Evolutionary conservation across 2,797 vertebrate species (phyloP), one percentile per base, ranked within the genome.

Genomic region (Prunella strophiata): DNA sequence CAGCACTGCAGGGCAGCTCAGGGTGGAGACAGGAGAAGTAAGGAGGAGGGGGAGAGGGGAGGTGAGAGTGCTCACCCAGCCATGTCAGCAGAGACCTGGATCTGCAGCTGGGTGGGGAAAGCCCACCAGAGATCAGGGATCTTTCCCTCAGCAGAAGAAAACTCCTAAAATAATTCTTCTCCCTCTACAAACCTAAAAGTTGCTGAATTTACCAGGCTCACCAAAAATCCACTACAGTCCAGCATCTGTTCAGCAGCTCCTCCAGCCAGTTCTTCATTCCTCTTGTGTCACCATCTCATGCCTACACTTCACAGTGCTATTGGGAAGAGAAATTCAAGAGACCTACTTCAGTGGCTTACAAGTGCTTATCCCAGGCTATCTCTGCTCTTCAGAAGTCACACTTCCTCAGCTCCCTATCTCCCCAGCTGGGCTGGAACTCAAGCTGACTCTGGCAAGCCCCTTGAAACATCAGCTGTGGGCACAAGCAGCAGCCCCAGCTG

Each of bases 291-390:
- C 34, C 52, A 34, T 52, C 78, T 71, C 75, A 34, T 34, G 25
- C 13, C 14, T 81, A 55, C 54, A 9, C 45, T 72, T 73, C 43
- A 22, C 26, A 47, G 52, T 8, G 19, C n/a, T 59, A 2, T 48
- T 16, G 2, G 42, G 36, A 83, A 84, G 43, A 22, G 71, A 79
- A 85, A 82, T 77, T 88, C 42, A 81, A 76, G 92, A 88, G 57
- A 43, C 13, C 27, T 51, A 20, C 62, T 88, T 40, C 80, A 85
- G 72, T 18, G 38, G 54, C n/a, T 79, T 48, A 76, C 48, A 36
- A 92, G 82, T 32, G 51, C 76, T 90, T 91, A 86, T 85, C 88
- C 67, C 59, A 45, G 62, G 68, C 82, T 93, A 81, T 85, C 85
- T 78, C 3, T 55, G 83, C 67, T 77, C 71, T 70, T 82, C 89